Evolutionary conservation across 2,888 invertebrate species (phyloP).

Genomic region (Heterodera filipjevi): DNA sequence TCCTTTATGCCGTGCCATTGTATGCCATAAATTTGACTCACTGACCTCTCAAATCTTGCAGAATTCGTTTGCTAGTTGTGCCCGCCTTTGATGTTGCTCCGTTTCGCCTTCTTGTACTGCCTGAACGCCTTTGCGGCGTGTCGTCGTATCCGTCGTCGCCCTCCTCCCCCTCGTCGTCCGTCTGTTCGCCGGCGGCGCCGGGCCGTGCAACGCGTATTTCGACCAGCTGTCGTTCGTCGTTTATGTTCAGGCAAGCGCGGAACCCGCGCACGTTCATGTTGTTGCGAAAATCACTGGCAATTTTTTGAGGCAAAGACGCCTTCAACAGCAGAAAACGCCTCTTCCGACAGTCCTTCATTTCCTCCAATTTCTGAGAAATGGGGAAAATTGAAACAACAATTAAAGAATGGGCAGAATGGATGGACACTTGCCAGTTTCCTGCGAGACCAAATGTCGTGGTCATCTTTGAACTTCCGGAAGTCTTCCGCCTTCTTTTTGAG

Average conservation of each 20-base stretch:
- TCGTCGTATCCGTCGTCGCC: not conserved
- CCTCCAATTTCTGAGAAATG: slow-evolving; percentile 22
- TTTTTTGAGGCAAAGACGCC: slow-evolving; percentile 24
- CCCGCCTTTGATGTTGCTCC: slow-evolving; percentile 7
- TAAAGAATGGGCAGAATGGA: not conserved
- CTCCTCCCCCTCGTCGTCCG: slow-evolving; percentile 11
- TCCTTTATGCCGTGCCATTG: too few relatives aligned
- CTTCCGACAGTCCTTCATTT: slow-evolving; percentile 15
- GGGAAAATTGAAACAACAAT: not conserved
- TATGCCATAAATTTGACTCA: not conserved
- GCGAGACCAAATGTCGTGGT: slow-evolving; percentile 1
- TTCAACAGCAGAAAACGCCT: slow-evolving; percentile 24
- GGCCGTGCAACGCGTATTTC: slow-evolving; percentile 14
- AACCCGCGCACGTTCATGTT: slow-evolving; percentile 31
- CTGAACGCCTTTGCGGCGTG: not conserved
- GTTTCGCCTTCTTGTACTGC: not conserved
- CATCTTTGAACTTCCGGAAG: slow-evolving; percentile 18
- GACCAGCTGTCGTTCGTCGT: slow-evolving; percentile 12
- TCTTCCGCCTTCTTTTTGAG: not conserved
- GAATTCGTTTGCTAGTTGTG: slow-evolving; percentile 20
- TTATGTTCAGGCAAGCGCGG: slow-evolving; percentile 9
- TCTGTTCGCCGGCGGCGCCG: slow-evolving; percentile 3
- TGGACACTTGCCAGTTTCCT: not conserved
- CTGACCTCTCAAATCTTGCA: slow-evolving; percentile 32
- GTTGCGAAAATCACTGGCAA: slow-evolving; percentile 30